Percentiles rank a stretch among this genome's conserved stretches.
Conservation (phyloP, 2,888 invertebrate species). For the Lathronympha strigana region DNA sequence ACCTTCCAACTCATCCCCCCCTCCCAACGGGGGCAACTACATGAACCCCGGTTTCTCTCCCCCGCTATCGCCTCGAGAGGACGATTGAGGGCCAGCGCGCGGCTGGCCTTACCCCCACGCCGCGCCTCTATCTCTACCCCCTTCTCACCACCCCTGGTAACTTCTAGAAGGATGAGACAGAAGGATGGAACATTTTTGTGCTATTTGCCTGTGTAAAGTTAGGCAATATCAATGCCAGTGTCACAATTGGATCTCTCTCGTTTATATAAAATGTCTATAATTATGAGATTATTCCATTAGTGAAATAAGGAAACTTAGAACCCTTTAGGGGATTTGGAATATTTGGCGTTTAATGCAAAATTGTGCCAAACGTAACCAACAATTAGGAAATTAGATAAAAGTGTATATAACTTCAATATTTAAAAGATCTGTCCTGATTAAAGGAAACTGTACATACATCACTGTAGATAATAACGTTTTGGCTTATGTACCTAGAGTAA, state of each 20-base stretch:
- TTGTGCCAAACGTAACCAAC: conserved; percentile 63
- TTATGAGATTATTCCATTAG: conserved; percentile 83
- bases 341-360: conserved; percentile 48
- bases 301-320: conserved; percentile 67
- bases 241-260: conserved; percentile 78
- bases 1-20: conserved; percentile 86
- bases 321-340: conserved; percentile 41
- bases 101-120: conserved; percentile 83
- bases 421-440: conserved; percentile 24
- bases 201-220: conserved; percentile 32
- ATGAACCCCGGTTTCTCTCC: conserved; percentile 91
- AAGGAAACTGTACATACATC: conserved; percentile 60
- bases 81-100: conserved; percentile 90
- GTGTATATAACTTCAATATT: conserved; percentile 58
- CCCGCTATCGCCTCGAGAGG: conserved; percentile 89
- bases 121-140: conserved; percentile 74
- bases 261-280: conserved; percentile 62
- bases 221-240: conserved; percentile 45
- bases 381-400: conserved; percentile 62
- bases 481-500: conserved; percentile 49
- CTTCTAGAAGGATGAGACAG: conserved; percentile 48
- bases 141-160: conserved; percentile 78
- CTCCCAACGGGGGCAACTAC: conserved; percentile 87
- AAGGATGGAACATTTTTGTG: conserved; percentile 38
- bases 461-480: conserved; percentile 68